Evolutionary conservation across 1,140 invertebrate species (phyloP).

Genomic region (Octopus bimaculoides): DNA sequence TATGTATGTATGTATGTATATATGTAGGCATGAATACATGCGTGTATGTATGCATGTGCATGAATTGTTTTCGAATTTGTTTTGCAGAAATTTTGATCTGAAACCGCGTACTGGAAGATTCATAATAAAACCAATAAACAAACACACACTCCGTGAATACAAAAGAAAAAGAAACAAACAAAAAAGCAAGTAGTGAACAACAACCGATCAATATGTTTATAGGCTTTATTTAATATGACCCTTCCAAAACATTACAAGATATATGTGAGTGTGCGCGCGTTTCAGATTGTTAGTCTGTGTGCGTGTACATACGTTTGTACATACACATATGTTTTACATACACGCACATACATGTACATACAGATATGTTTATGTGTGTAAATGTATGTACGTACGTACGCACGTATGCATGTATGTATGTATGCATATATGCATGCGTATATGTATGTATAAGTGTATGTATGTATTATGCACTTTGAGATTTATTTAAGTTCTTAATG

Average conservation of each 20-base stretch:
- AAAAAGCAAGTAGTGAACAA: too few species aligned
- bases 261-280: too few species aligned
- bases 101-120: too few species aligned
- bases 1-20: not conserved
- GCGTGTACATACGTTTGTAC: not conserved
- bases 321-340: not conserved
- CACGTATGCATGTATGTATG: not conserved
- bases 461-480: not conserved
- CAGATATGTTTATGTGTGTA: not conserved
- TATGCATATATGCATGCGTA: not conserved
- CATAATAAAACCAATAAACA: too few species aligned
- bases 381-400: not conserved
- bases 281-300: not conserved
- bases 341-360: not conserved
- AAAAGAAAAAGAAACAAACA: too few species aligned
- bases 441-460: not conserved
- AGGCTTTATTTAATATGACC: too few species aligned
- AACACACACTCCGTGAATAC: too few species aligned
- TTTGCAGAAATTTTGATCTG: too few species aligned
- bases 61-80: not conserved
- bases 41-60: not conserved
- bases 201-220: too few species aligned
- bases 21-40: not conserved
- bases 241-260: too few species aligned
- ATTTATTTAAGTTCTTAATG: too few species aligned